Evolutionary conservation across 2,888 invertebrate genomes (phyloP).

Genomic region (Galeopsomyia nigrocyanea): DNA sequence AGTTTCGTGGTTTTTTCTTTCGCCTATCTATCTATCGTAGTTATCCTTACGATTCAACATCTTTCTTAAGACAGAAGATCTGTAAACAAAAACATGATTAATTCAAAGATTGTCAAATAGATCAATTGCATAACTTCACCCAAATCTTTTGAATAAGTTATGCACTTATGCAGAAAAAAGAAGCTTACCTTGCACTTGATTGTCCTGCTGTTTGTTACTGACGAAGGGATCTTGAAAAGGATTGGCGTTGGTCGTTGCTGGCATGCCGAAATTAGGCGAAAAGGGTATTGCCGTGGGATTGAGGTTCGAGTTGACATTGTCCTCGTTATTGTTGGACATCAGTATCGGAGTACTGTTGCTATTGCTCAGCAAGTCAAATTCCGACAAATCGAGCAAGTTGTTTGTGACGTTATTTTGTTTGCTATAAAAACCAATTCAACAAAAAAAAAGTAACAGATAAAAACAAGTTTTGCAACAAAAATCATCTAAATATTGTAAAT

Average conservation of each 20-base stretch:
- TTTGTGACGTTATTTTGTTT: conserved; percentile 71
- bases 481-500: neutral
- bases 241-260: conserved; percentile 63
- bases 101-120: neutral
- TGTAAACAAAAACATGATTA: conserved; percentile 54
- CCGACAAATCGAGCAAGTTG: conserved; percentile 71
- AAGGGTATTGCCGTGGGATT: conserved; percentile 66
- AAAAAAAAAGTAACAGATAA: conserved; percentile 54
- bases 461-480: neutral
- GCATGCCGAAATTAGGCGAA: conserved; percentile 62
- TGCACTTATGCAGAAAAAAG: neutral
- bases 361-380: conserved; percentile 68
- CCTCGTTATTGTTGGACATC: conserved; percentile 65
- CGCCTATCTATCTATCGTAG: conserved; percentile 22
- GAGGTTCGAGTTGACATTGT: conserved; percentile 66
- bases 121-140: too few relatives aligned
- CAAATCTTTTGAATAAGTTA: too few relatives aligned
- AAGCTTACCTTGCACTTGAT: conserved; percentile 64
- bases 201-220: conserved; percentile 65
- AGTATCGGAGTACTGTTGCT: conserved; percentile 65
- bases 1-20: conserved; percentile 13
- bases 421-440: conserved; percentile 65
- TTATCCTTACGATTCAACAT: conserved; percentile 51
- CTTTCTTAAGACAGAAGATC: conserved; percentile 66
- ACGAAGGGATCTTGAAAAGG: conserved; percentile 66